These are phyloP conservation scores for Okapia johnstoni DNA, from an alignment of 2,113 vertebrate species.

Conservation along the genomic window DNA sequence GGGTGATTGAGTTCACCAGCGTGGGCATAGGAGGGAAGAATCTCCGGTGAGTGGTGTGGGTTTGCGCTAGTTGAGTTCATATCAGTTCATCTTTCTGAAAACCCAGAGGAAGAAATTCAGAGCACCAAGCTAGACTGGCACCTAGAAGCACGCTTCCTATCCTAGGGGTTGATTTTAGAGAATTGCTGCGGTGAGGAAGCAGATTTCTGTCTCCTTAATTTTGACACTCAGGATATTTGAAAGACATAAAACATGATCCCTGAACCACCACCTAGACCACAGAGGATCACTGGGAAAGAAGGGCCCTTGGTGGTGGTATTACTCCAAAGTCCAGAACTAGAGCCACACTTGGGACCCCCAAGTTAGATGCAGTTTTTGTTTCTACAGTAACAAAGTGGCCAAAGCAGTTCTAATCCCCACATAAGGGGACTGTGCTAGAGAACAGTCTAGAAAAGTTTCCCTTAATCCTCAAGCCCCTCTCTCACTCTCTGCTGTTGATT, in stretches of 20 bases:
- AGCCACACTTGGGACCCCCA: background rate
- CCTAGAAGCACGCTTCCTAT: background rate
- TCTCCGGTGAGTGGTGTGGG: conserved; percentile 76
- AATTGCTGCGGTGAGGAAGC: background rate
- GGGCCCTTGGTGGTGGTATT: background rate
- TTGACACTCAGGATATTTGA: background rate
- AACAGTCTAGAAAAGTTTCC: background rate
- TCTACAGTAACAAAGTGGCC: background rate
- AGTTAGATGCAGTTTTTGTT: background rate
- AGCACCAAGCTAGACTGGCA: background rate
- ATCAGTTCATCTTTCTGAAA: background rate
- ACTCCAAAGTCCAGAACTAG: background rate
- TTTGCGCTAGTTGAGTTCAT: background rate
- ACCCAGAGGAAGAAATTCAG: background rate
- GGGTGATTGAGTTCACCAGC: conserved; percentile 86
- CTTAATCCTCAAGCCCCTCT: background rate
- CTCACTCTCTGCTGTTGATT: background rate
- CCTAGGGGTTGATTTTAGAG: background rate
- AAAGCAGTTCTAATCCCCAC: background rate
- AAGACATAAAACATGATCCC: background rate
- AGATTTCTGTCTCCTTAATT: background rate
- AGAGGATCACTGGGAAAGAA: background rate
- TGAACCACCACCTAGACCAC: background rate
- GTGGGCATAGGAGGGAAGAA: conserved; percentile 78
- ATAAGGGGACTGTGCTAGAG: background rate